A percentile compares a stretch with the other conserved stretches of the same genome.
Evolutionary conservation across 2,797 vertebrate species (phyloP).

Genomic region (Takifugu ocellatus): DNA sequence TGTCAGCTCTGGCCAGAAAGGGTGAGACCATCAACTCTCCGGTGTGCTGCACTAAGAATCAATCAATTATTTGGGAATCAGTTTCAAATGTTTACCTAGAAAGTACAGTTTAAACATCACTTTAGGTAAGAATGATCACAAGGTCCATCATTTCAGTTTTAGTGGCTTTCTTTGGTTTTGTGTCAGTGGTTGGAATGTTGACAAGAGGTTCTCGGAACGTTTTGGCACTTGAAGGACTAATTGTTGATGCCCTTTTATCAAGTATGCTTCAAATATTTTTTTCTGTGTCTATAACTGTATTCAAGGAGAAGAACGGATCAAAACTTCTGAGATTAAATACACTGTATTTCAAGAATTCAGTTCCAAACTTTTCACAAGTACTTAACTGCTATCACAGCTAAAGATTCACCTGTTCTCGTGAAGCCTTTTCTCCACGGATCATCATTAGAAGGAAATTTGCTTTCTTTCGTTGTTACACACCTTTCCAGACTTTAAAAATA

Average conservation of each 20-base stretch:
- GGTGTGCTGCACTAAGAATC: not conserved
- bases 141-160: not conserved
- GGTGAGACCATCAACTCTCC: constrained; percentile 18
- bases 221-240: not conserved
- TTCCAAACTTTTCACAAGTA: too few relatives aligned
- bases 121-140: not conserved
- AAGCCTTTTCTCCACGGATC: too few relatives aligned
- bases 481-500: not conserved
- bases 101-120: not conserved
- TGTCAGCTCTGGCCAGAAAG: constrained; percentile 45
- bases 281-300: not conserved
- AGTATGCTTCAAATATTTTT: not conserved
- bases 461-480: too few relatives aligned
- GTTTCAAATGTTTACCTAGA: too few relatives aligned
- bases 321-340: not conserved
- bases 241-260: not conserved
- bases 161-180: not conserved
- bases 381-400: too few relatives aligned
- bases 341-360: too few relatives aligned
- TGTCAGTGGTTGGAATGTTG: not conserved
- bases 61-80: too few relatives aligned
- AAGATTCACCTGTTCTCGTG: too few relatives aligned
- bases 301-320: not conserved
- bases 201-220: not conserved
- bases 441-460: not conserved